Base-by-base conservation (phyloP, 1,140 invertebrate genomes). In the Trachymyrmex cornetzi region DNA sequence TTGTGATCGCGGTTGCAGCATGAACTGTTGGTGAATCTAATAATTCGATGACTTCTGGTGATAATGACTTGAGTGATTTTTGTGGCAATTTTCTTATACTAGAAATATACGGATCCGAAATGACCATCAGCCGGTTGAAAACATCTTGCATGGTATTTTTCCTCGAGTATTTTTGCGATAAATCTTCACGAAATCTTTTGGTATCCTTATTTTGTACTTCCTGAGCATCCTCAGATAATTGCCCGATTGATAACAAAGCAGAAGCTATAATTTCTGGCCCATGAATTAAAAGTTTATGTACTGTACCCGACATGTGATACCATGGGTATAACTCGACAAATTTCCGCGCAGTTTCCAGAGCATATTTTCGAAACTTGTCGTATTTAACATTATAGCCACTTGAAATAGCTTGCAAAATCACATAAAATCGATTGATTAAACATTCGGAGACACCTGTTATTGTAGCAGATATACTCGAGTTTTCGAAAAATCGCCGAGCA, bases 401-500 rank as follows among this genome's bases (percentile, higher is more conserved):
- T 4, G 69, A 24, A 24, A 88, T 63, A 1, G 4, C 27, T 5
- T 64, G 22, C 22, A 87, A 27, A 11, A 77, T 77, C 0, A 77
- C 34, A 3, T 71, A 6, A 50, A 85, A 77, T 3, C 64, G n/a
- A n/a, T n/a, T n/a, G n/a, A n/a, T n/a, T n/a, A 87, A 55, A 34
- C 24, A 1, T 77, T 84, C 34, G 80, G 92, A 81, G 3, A 94
- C 75, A 6, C 89, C 91, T 12, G 92, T 93, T 24, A 94, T 93
- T 48, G 85, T 57, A 44, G 90, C 61, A 81, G 92, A 66, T 7
- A 81, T 48, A 88, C 27, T 53, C 3, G 77, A 30, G 30, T 94
- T 66, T 64, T 69, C 66, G 88, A 95, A 95, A 89, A 95, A 95
- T 77, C 91, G 90, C 81, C 92, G 81, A 14, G 85, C 44, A 11